Base-by-base conservation (phyloP, 2,888 invertebrate genomes). In the Dynastes grantii region DNA sequence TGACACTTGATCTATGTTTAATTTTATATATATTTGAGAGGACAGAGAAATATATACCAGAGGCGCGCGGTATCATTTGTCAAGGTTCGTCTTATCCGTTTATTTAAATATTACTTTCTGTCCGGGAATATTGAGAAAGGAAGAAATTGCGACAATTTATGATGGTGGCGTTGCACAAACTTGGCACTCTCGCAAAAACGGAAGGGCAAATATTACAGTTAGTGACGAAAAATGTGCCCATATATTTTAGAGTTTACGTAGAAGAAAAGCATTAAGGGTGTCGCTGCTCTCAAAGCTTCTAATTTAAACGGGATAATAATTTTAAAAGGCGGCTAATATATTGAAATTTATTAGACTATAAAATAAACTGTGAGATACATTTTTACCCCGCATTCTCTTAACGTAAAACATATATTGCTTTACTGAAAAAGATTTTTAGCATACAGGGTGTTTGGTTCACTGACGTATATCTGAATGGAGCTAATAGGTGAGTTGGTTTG, bases 71-170 rank as follows among this genome's bases (percentile, higher is more conserved):
- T 58, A 58, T 58, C 73, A 73, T 73, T 73, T 73, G 73, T 73
- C 73, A 73, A 58, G 45, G 58, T 40, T 73, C 73, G 58, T 40
- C 27, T 73, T 73, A 73, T 73, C 58, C 73, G 73, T 73, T 73
- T 73, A 73, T 73, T 58, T 73, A 73, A 73, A 73, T 73, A 40
- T 73, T 73, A 73, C 40, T 73, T 37, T 55, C 58, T 40, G 58
- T 37, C 40, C 37, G 40, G 58, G 58, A 58, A 73, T 73, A 73
- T 27, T 40, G 40, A 40, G 58, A 73, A 73, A 73, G 73, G 73
- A 73, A 58, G 73, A 73, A 73, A 73, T 73, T 73, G 73, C 73
- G 73, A 73, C 73, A 73, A 73, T 73, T 73, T 73, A 40, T 58
- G 55, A 37, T 16, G 58, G 58, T 58, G 58, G 11, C 16, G 73